These are phyloP conservation scores for Orestias chungarensis DNA, from an alignment of 2,797 vertebrate species.

Conservation along the genomic window DNA sequence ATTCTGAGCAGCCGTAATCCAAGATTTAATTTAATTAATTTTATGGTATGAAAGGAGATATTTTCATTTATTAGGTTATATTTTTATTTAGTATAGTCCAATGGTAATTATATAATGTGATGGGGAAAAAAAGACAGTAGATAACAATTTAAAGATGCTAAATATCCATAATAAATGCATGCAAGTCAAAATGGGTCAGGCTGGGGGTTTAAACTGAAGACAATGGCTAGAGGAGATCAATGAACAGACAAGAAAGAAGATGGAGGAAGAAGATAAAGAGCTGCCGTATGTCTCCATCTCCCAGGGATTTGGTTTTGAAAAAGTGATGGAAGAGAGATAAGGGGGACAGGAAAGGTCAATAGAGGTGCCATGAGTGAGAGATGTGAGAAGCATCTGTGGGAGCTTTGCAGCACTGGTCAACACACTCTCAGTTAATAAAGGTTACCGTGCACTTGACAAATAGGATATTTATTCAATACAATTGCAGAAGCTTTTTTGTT, in stretches of 20 bases:
- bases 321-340: slow-evolving; percentile 47
- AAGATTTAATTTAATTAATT: no score
- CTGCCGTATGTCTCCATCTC: slow-evolving; percentile 38
- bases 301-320: slow-evolving; percentile 29
- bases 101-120: no score
- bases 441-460: not conserved
- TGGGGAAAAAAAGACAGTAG: not conserved
- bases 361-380: slow-evolving; percentile 39
- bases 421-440: slow-evolving; percentile 1
- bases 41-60: no score
- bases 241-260: slow-evolving; percentile 38
- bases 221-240: slow-evolving; percentile 39
- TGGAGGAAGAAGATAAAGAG: slow-evolving; percentile 34
- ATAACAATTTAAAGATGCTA: not conserved
- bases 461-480: not conserved
- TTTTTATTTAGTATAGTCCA: no score
- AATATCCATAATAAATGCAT: not conserved
- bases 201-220: not conserved
- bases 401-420: slow-evolving; percentile 20
- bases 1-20: no score
- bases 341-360: slow-evolving; percentile 54
- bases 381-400: slow-evolving; percentile 16
- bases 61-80: no score
- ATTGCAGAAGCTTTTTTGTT: not conserved
- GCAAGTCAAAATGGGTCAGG: slow-evolving; percentile 3